These are phyloP conservation scores for Oceanodroma leucorhoa DNA, from an alignment of 2,797 vertebrate genomes.

Conservation along the genomic window DNA sequence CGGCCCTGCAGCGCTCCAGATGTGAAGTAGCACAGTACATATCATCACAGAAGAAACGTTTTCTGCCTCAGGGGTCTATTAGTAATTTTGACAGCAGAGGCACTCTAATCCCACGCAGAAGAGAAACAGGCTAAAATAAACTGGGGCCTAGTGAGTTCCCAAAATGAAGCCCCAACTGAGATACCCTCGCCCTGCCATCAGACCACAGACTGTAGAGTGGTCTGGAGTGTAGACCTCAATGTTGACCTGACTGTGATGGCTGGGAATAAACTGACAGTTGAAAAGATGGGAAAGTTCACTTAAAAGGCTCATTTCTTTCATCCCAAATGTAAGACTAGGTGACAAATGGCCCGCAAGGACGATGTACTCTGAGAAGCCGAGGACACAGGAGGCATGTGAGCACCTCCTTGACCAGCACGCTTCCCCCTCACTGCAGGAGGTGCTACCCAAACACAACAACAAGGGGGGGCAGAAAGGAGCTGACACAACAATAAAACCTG, in stretches of 20 bases:
- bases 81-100: conserved; percentile 62
- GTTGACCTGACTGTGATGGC: background rate
- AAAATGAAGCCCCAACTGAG: background rate
- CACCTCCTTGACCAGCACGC: background rate
- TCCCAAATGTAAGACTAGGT: background rate
- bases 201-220: background rate
- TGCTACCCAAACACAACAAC: background rate
- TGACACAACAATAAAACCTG: background rate
- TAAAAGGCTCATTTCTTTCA: background rate
- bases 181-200: background rate
- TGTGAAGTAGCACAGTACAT: conserved; percentile 52
- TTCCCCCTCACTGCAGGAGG: background rate
- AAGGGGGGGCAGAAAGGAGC: background rate
- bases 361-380: background rate
- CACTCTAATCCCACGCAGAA: conserved; percentile 25
- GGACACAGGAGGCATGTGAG: background rate
- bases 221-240: background rate
- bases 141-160: background rate
- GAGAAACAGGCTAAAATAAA: conserved; percentile 12
- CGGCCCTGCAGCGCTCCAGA: conserved; percentile 78
- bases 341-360: background rate
- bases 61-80: conserved; percentile 57
- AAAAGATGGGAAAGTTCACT: background rate
- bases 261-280: background rate
- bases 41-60: conserved; percentile 44